phyloP scores from a whole-genome alignment of 2,797 vertebrate genomes.

The Micromesistius poutassou region DNA sequence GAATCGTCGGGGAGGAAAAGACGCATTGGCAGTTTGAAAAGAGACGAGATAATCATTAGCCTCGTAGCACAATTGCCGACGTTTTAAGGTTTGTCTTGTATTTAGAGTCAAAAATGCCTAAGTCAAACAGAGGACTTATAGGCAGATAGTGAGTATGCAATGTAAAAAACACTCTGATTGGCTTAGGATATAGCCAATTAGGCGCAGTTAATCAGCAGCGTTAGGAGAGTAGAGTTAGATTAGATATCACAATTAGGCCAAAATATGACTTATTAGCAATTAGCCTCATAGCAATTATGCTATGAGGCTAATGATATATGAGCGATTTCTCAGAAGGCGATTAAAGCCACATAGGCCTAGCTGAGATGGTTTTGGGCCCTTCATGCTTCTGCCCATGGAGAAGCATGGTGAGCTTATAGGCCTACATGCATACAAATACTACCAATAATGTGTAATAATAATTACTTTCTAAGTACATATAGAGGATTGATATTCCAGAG shows the following conservation, averaged over 20 bases:
- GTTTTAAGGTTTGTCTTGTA: too few relatives aligned
- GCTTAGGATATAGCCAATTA: too few relatives aligned
- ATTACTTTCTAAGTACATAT: not conserved
- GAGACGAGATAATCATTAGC: not conserved
- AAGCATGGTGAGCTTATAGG: not conserved
- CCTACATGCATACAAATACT: not conserved
- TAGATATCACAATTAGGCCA: too few relatives aligned
- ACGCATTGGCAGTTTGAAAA: constrained; percentile 3
- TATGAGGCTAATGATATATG: not conserved
- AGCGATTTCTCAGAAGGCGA: not conserved
- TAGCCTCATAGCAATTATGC: too few relatives aligned
- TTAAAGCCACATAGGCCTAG: not conserved
- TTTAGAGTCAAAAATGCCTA: too few relatives aligned
- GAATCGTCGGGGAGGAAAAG: constrained; percentile 31
- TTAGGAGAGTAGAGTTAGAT: too few relatives aligned
- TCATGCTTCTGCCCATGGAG: not conserved
- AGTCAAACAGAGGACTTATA: too few relatives aligned
- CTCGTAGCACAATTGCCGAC: too few relatives aligned
- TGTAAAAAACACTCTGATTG: too few relatives aligned
- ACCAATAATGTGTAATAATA: not conserved
- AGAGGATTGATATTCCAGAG: not conserved
- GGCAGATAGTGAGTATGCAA: too few relatives aligned
- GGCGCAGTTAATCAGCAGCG: too few relatives aligned
- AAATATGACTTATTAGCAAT: too few relatives aligned
- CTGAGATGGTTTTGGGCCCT: not conserved